Base-by-base conservation (phyloP, 2,113 vertebrate genomes). In the Vulpes lagopus region DNA sequence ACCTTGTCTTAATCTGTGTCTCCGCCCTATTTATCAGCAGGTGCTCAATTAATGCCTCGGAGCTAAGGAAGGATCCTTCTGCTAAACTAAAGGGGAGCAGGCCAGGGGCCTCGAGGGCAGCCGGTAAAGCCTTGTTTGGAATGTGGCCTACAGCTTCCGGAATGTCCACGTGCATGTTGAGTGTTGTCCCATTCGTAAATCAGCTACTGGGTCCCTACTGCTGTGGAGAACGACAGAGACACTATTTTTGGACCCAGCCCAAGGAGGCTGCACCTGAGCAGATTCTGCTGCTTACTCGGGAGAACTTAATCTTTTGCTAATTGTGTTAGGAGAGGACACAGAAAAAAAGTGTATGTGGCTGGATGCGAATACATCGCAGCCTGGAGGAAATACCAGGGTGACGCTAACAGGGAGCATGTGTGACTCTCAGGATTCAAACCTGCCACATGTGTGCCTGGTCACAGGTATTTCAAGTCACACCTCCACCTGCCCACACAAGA, bases 341-440 rank as follows among this genome's bases (percentile, higher is more conserved):
- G 25, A 32, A 59, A 85, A 89, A 43, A 82, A n/a, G 35, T 62
- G 71, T 73, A 59, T 78, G 51, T 64, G 27, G 10, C 79, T 53
- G 30, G 32, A 79, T 17, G 91, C 55, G 89, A 65, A 64, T 15
- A 35, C 1, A 94, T 53, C 8, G 80, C 35, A 62, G 20, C 49
- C 57, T 20, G 22, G 35, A 96, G 81, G 93, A 96, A 95, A 94
- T 94, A 73, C 92, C 85, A 86, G 86, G 22, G 82, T 0, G 8
- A 9, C 79, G 65, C 76, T 81, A 85, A 90, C 57, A 71, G 15
- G 57, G 2, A 35, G 35, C 67, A 20, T 38, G 49, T 62, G 55
- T 92, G n/a, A 73, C 9, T 90, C 6, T 35, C n/a, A 60, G 35
- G 57, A 38, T 82, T 80, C 94, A 30, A 71, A 95, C 35, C 59